These are phyloP conservation scores for Lissocephala sabroskyi DNA, from an alignment of 2,888 invertebrate species.

Conservation along the genomic window DNA sequence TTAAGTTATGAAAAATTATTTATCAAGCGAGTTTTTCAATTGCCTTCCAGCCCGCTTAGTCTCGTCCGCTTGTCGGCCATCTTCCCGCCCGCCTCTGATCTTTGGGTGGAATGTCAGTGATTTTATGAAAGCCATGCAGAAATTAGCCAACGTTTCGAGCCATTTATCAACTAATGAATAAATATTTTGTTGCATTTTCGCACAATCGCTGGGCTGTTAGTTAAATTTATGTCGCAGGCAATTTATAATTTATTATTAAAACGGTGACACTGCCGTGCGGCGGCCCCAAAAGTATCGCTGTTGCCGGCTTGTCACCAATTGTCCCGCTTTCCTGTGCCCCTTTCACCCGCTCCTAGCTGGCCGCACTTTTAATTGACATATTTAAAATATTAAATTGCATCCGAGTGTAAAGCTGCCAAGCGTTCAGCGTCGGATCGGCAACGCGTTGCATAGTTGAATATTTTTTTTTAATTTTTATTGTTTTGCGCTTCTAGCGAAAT, in stretches of 20 bases:
- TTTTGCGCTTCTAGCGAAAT: slow-evolving; percentile 4
- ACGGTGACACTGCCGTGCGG: not conserved
- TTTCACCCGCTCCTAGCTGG: not conserved
- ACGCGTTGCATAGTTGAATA: too few relatives aligned
- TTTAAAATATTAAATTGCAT: slow-evolving; percentile 64
- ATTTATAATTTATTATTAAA: slow-evolving; percentile 30
- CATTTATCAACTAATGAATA: slow-evolving; percentile 42
- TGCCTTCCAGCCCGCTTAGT: too few relatives aligned
- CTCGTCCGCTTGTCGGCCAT: too few relatives aligned
- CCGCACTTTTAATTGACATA: slow-evolving; percentile 54
- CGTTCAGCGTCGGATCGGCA: slow-evolving; percentile 24
- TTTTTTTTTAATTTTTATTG: slow-evolving; percentile 7
- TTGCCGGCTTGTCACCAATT: not conserved
- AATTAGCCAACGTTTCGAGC: not conserved
- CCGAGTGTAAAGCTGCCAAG: slow-evolving; percentile 39
- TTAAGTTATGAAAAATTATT: too few relatives aligned
- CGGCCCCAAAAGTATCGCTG: not conserved
- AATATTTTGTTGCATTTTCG: slow-evolving; percentile 39
- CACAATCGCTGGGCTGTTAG: slow-evolving; percentile 2
- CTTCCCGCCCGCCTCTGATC: too few relatives aligned
- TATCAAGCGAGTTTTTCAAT: too few relatives aligned
- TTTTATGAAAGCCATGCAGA: not conserved
- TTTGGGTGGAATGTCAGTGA: too few relatives aligned
- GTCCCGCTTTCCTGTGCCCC: too few relatives aligned
- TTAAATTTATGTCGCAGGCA: slow-evolving; percentile 20